Conservation (phyloP, 92 coral and sea anemone species). For the Hydrozoanthus gracilis region DNA sequence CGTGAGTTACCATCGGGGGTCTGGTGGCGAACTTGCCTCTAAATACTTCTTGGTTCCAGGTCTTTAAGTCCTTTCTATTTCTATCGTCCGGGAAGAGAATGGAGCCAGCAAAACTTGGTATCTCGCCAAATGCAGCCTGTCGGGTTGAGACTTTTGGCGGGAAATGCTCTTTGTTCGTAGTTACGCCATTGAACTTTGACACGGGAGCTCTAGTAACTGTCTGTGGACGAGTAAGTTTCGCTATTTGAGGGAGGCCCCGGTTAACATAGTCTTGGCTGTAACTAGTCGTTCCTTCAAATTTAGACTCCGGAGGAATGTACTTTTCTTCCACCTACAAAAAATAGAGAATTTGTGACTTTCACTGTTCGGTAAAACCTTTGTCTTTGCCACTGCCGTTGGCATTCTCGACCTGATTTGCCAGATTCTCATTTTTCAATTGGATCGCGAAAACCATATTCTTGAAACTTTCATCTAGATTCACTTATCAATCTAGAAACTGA, state of each 20-base stretch:
- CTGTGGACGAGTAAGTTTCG: constrained; percentile 82
- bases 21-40: constrained; percentile 89
- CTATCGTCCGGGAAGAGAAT: constrained; percentile 86
- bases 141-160: constrained; percentile 77
- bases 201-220: constrained; percentile 69
- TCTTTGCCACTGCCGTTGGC: no score
- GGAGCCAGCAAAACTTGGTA: constrained; percentile 91
- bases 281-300: constrained; percentile 82
- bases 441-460: no score
- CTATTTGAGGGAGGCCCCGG: constrained; percentile 76
- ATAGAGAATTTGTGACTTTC: background rate
- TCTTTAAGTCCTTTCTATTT: constrained; percentile 63
- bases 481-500: no score
- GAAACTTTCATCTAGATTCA: no score
- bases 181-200: constrained; percentile 77
- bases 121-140: constrained; percentile 79
- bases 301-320: constrained; percentile 68
- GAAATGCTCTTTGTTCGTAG: constrained; percentile 91
- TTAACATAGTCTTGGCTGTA: constrained; percentile 76
- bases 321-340: constrained; percentile 67
- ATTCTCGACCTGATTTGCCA: no score
- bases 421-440: no score
- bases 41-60: constrained; percentile 95
- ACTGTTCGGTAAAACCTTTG: no score
- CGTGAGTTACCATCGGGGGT: constrained; percentile 68